Conservation (phyloP, 1,140 invertebrate genomes). For the Onthophagus taurus region DNA sequence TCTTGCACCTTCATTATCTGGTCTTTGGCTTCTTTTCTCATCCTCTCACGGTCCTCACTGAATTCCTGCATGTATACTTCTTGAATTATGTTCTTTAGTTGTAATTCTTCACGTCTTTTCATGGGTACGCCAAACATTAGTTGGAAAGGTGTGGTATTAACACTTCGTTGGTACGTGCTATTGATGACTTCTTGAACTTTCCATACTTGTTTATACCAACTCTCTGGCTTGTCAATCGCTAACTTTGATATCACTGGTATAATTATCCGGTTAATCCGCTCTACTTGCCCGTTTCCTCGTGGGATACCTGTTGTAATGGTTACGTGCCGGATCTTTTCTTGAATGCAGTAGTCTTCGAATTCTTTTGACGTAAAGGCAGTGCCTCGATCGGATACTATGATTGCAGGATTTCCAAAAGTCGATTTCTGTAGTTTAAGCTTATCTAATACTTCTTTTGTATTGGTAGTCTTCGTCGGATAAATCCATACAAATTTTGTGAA, state of each 20-base stretch:
- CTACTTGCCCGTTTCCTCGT: constrained; percentile 25
- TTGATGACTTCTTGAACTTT: too few species aligned
- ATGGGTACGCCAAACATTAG: too few species aligned
- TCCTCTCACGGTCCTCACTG: too few species aligned
- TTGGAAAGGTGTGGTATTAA: too few species aligned
- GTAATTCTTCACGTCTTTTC: too few species aligned
- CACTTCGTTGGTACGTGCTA: too few species aligned
- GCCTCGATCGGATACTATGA: constrained; percentile 33
- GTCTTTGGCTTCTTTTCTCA: too few species aligned
- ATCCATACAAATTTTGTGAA: constrained; percentile 28
- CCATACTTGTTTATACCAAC: too few species aligned
- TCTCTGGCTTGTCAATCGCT: not conserved
- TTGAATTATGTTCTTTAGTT: too few species aligned
- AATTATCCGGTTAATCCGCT: constrained; percentile 12
- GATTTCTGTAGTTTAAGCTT: not conserved
- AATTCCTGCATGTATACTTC: too few species aligned
- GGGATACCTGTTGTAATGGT: constrained; percentile 29
- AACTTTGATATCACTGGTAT: not conserved
- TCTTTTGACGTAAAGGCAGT: constrained; percentile 26
- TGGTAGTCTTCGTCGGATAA: not conserved
- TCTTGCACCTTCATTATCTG: too few species aligned
- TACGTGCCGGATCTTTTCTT: constrained; percentile 25
- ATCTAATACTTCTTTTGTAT: not conserved
- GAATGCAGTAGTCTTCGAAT: constrained; percentile 24
- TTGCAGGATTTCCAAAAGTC: constrained; percentile 24